Percentiles rank a stretch among this genome's conserved stretches.
phyloP scores from a whole-genome alignment of 2,797 vertebrate genomes.

The Lepilemur ruficaudatus region DNA sequence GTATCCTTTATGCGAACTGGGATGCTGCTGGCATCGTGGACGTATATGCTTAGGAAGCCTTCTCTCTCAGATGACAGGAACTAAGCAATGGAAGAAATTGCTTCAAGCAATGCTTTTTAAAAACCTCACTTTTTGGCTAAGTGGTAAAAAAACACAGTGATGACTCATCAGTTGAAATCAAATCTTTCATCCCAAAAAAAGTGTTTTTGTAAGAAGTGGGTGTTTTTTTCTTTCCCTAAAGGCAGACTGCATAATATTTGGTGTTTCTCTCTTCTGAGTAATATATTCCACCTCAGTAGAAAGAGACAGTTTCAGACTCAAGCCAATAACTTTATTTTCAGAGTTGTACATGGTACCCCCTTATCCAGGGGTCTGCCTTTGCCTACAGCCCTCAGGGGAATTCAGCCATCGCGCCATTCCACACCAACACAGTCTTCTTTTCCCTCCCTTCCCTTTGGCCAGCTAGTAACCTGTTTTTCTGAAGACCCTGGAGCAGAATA shows the following conservation, averaged over 20 bases:
- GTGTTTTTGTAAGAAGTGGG: slow-evolving; percentile 71
- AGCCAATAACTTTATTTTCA: slow-evolving; percentile 52
- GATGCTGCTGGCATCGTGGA: background rate
- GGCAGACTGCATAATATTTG: slow-evolving; percentile 65
- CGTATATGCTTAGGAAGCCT: background rate
- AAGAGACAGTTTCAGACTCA: slow-evolving; percentile 38
- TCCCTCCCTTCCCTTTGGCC: background rate
- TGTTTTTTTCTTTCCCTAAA: slow-evolving; percentile 60
- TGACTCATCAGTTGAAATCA: slow-evolving; percentile 76
- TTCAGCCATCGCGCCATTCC: slow-evolving; percentile 21
- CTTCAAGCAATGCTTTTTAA: slow-evolving; percentile 34
- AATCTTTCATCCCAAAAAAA: slow-evolving; percentile 64
- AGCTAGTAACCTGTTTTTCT: slow-evolving; percentile 38
- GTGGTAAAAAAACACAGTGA: slow-evolving; percentile 38
- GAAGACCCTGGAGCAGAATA: background rate
- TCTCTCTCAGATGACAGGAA: slow-evolving; percentile 6
- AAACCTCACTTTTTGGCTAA: slow-evolving; percentile 52
- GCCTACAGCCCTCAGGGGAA: slow-evolving; percentile 13
- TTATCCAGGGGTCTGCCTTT: background rate
- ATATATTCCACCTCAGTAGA: slow-evolving; percentile 68
- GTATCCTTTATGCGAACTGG: background rate
- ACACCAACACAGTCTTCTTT: background rate
- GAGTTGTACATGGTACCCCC: background rate
- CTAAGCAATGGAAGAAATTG: slow-evolving; percentile 60
- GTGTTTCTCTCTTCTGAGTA: slow-evolving; percentile 74